phyloP scores from a whole-genome alignment of 2,113 vertebrate species.

The Plestiodon gilberti region DNA sequence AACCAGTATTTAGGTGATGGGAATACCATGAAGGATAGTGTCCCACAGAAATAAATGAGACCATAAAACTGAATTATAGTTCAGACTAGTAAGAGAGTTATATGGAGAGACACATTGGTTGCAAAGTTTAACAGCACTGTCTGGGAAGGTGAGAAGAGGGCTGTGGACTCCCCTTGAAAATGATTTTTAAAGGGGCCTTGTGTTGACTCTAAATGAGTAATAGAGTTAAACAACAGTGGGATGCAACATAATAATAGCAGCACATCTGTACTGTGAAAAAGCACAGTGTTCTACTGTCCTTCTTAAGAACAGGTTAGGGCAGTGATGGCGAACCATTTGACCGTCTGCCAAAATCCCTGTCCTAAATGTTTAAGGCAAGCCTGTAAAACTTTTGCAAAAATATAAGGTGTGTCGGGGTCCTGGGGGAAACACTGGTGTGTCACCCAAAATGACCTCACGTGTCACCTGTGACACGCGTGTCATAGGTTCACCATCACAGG shows the following conservation, averaged over 20 bases:
- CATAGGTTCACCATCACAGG: no score
- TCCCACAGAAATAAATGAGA: conserved; percentile 70
- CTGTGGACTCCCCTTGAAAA: conserved; percentile 59
- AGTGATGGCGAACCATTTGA: no score
- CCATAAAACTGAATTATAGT: conserved; percentile 70
- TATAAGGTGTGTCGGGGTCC: no score
- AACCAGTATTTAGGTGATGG: conserved; percentile 63
- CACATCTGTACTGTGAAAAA: no score
- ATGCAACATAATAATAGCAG: neutral
- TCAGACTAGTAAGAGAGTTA: conserved; percentile 64
- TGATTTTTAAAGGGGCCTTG: conserved; percentile 50
- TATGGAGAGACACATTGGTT: conserved; percentile 55
- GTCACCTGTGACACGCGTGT: no score
- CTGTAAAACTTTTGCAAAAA: no score
- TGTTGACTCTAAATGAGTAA: conserved; percentile 61
- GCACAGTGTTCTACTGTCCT: no score
- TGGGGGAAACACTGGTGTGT: no score
- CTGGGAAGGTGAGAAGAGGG: conserved; percentile 48
- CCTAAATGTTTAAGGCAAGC: no score
- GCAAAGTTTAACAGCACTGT: conserved; percentile 61
- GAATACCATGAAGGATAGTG: conserved; percentile 67
- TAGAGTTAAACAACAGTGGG: neutral
- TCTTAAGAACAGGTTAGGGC: no score
- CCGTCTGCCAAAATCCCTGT: no score
- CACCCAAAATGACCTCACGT: no score